These are phyloP conservation scores for Isichthys henryi DNA, from an alignment of 2,113 vertebrate genomes.

Conservation along the genomic window DNA sequence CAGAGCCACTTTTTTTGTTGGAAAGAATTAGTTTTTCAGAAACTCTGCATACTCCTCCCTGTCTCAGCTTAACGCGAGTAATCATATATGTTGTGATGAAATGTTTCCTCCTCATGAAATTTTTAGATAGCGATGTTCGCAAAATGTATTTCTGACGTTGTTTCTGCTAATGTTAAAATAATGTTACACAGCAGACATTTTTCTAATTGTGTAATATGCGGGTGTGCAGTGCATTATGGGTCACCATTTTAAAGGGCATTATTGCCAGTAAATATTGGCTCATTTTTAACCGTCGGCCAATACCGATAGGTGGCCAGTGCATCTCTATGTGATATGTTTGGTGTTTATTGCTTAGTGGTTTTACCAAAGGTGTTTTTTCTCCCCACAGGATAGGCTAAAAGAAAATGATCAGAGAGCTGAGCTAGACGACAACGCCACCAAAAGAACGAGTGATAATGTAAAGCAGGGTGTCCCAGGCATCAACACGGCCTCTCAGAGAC, in stretches of 20 bases:
- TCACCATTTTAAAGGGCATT: neutral
- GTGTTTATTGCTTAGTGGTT: neutral
- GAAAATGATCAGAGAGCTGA: slow-evolving; percentile 73
- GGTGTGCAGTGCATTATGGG: neutral
- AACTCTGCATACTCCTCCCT: neutral
- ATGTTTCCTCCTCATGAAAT: neutral
- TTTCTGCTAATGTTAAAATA: too few relatives aligned
- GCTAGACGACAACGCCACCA: slow-evolving; percentile 77
- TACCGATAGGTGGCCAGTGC: neutral
- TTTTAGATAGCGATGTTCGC: neutral
- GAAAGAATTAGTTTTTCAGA: neutral
- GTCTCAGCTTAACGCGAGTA: neutral
- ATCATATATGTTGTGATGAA: neutral
- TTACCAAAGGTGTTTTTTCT: neutral
- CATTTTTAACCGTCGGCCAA: neutral
- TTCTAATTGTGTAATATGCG: neutral
- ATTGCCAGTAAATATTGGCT: neutral
- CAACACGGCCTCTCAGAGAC: slow-evolving; percentile 68
- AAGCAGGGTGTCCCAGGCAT: slow-evolving; percentile 64
- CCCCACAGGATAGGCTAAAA: slow-evolving; percentile 78
- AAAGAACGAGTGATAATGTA: slow-evolving; percentile 61
- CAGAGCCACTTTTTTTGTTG: neutral
- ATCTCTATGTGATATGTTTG: neutral
- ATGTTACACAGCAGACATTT: too few relatives aligned
- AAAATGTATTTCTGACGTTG: neutral